phyloP scores from a whole-genome alignment of 2,113 vertebrate species.

The Sisor rabdophorus region DNA sequence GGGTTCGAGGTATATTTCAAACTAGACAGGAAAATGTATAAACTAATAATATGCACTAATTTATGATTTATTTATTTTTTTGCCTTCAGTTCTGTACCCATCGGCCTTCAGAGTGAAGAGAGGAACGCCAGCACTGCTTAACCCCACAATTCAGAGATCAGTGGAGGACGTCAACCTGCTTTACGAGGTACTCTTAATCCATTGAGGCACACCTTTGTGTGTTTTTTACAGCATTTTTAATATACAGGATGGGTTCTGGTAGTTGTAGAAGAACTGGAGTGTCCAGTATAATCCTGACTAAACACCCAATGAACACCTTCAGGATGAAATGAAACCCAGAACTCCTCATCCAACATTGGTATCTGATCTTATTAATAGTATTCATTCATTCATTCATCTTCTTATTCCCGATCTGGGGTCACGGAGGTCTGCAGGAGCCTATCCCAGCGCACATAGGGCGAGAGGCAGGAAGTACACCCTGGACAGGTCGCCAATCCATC shows the following conservation, averaged over 20 bases:
- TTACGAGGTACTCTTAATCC: conserved; percentile 76
- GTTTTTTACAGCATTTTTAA: no score
- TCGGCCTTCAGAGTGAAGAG: conserved; percentile 77
- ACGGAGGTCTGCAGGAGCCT: no score
- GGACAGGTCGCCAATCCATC: no score
- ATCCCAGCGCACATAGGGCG: no score
- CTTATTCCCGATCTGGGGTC: no score
- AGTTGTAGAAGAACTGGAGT: background rate
- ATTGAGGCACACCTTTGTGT: background rate
- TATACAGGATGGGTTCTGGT: no score
- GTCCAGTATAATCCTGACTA: background rate
- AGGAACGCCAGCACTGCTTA: conserved; percentile 65
- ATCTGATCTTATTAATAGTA: background rate
- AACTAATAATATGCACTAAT: background rate
- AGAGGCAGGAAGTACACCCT: no score
- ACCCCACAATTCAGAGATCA: conserved; percentile 80
- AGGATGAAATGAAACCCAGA: background rate
- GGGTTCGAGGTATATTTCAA: background rate
- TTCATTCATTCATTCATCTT: no score
- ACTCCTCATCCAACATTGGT: background rate
- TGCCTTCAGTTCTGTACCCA: conserved; percentile 77
- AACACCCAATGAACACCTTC: background rate
- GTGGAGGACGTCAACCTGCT: conserved; percentile 82
- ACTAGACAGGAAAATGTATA: background rate
- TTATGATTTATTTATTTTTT: conserved; percentile 41